Base-by-base conservation (phyloP, 2,797 vertebrate species). In the Gallinago stenura region DNA sequence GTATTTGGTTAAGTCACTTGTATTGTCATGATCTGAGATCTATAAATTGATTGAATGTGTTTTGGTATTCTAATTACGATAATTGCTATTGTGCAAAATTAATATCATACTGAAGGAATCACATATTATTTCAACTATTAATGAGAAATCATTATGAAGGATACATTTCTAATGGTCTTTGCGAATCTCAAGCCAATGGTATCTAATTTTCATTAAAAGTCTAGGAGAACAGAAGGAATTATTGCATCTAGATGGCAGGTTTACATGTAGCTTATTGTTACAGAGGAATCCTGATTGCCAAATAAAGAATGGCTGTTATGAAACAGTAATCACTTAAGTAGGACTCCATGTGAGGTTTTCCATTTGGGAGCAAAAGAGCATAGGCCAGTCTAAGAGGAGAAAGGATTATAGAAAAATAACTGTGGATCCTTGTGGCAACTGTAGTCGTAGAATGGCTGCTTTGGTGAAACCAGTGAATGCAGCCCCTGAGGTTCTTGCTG, bases 181-280 rank as follows among this genome's bases (percentile, higher is more conserved):
- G 37, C 41, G 72, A 68, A 73, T n/a, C 60, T 90, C 25, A 22
- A 41, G 64, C 48, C 65, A 28, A 13, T 18, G 17, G 10, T 66
- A 9, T 89, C 48, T 70, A 24, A 57, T 89, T 73, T 68, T 60
- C 45, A n/a, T 62, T 50, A 16, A 16, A 75, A 39, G 25, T 73
- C 62, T 20, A 35, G 89, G 73, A 46, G 90, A 89, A 58, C 68
- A 76, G 68, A 89, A 72, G 11, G 15, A 85, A 54, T 46, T 6
- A 33, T 15, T 60, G 24, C 26, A 1, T 35, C 4, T 8, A 35
- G 51, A 15, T 51, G 1, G 0, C 35, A 35, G 87, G 60, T 81
- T 87, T 43, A 6, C 2, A 1, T 0, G 5, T 7, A 14, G 50
- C 21, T 61, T 35, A 3, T 43, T 4, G 0, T 39, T 60, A 6